Percentiles rank a stretch among this genome's conserved stretches.
phyloP scores from a whole-genome alignment of 2,113 vertebrate species.

The western clawed frog (Xenopus tropicalis) region DNA sequence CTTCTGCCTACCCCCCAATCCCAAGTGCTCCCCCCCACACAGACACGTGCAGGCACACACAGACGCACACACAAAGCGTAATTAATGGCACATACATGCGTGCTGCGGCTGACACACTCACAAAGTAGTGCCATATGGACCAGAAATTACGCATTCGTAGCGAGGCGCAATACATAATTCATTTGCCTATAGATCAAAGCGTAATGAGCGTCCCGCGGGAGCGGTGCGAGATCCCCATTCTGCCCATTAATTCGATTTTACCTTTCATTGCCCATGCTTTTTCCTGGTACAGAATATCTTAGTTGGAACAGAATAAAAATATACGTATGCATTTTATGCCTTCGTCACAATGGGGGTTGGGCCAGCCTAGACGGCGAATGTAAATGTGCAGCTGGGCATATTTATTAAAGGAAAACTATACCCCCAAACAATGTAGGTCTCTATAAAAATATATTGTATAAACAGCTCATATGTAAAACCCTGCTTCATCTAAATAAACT shows the following conservation, averaged over 20 bases:
- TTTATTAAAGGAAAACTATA: too few relatives aligned
- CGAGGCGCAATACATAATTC: background rate
- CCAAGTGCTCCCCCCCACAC: too few relatives aligned
- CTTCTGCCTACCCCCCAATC: too few relatives aligned
- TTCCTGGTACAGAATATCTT: too few relatives aligned
- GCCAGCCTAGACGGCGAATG: too few relatives aligned
- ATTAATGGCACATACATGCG: background rate
- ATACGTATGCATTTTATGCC: background rate
- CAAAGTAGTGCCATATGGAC: background rate
- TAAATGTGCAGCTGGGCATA: too few relatives aligned
- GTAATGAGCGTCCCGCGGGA: background rate
- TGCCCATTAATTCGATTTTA: background rate
- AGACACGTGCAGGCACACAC: too few relatives aligned
- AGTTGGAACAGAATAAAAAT: background rate
- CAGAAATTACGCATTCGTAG: background rate
- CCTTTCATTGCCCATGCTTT: background rate
- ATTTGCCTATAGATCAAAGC: conserved; percentile 1
- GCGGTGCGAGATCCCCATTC: background rate
- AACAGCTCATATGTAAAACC: too few relatives aligned
- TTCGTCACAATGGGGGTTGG: background rate
- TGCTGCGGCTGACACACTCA: background rate
- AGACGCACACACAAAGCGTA: background rate
- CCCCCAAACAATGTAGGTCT: too few relatives aligned
- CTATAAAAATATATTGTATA: too few relatives aligned
- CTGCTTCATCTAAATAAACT: too few relatives aligned